These are phyloP conservation scores for Temnothorax unifasciatus DNA, from an alignment of 2,888 invertebrate genomes.

Conservation along the genomic window DNA sequence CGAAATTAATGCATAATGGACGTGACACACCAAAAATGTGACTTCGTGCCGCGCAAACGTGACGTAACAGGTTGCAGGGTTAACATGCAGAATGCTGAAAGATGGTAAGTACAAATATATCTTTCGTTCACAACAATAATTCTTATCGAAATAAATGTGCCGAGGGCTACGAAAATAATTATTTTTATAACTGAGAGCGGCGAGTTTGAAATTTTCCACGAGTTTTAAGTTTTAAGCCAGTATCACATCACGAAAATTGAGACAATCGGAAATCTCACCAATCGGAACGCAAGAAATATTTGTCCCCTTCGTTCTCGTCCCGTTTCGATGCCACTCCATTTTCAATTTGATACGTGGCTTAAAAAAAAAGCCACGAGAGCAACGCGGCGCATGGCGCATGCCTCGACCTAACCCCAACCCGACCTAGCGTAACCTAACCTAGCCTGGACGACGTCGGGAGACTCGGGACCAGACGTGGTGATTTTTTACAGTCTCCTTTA, in stretches of 20 bases:
- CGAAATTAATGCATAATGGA: not conserved
- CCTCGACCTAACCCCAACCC: not conserved
- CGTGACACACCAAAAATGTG: not conserved
- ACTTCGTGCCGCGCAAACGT: not conserved
- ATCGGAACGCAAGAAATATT: not conserved
- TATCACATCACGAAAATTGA: not conserved
- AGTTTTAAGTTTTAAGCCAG: not conserved
- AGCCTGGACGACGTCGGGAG: not conserved
- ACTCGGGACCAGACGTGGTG: conserved; percentile 4
- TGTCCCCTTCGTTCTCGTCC: too few relatives aligned
- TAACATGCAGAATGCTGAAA: not conserved
- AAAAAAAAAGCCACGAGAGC: not conserved
- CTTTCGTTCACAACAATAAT: not conserved
- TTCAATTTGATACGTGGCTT: not conserved
- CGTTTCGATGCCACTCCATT: not conserved
- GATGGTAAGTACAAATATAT: not conserved
- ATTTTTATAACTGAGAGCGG: not conserved
- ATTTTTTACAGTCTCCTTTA: conserved; percentile 1
- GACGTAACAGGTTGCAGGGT: not conserved
- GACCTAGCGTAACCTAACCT: not conserved
- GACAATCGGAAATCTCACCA: not conserved
- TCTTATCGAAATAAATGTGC: not conserved
- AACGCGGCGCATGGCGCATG: not conserved
- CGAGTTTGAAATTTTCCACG: not conserved
- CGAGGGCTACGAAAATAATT: not conserved